Evolutionary conservation across 2,888 invertebrate species (phyloP).

Genomic region (Netelia fuscicornis): DNA sequence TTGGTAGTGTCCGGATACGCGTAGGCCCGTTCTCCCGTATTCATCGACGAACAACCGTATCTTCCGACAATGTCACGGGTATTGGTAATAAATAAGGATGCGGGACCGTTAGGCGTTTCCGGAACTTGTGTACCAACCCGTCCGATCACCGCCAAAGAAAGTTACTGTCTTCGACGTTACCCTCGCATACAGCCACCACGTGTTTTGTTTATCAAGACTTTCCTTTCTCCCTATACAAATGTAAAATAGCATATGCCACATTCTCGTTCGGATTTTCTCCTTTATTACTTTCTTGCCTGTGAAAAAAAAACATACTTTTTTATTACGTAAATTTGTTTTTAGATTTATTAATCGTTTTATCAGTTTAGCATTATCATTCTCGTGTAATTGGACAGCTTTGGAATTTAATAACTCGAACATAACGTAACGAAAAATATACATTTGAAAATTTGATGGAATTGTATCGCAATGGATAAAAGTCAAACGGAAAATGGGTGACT

Average conservation of each 20-base stretch:
- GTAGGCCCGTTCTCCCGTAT: constrained; percentile 45
- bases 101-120: constrained; percentile 73
- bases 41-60: constrained; percentile 72
- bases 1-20: constrained; percentile 37
- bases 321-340: too few relatives aligned
- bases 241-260: background rate
- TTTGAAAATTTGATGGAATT: too few relatives aligned
- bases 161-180: constrained; percentile 10
- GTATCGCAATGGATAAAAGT: too few relatives aligned
- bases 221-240: background rate
- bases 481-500: too few relatives aligned
- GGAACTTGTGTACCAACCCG: constrained; percentile 36
- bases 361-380: too few relatives aligned
- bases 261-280: too few relatives aligned
- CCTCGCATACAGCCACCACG: constrained; percentile 7
- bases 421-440: too few relatives aligned
- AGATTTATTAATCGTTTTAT: too few relatives aligned
- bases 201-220: constrained; percentile 32
- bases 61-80: constrained; percentile 75
- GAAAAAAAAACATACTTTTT: too few relatives aligned
- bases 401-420: too few relatives aligned
- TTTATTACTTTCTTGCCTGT: too few relatives aligned
- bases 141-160: constrained; percentile 17
- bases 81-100: constrained; percentile 78
- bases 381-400: too few relatives aligned